These are phyloP conservation scores for Campylorhamphus procurvoides DNA, from an alignment of 2,113 vertebrate genomes.

Conservation along the genomic window DNA sequence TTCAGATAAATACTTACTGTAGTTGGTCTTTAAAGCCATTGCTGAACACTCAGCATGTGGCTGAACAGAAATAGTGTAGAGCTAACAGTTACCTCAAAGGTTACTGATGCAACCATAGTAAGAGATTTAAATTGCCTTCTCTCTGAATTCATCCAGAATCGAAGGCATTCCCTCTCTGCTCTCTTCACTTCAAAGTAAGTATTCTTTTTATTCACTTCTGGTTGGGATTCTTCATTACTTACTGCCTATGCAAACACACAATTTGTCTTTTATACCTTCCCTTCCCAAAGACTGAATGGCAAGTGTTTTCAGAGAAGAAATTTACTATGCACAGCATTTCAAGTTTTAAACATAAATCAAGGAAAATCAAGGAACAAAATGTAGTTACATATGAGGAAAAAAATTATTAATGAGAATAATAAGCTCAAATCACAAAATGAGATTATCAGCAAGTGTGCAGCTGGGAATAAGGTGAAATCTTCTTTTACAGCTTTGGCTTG, in stretches of 20 bases:
- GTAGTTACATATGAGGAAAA: not conserved
- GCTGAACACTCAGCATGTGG: not conserved
- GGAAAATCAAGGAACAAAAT: not conserved
- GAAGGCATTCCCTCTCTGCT: not conserved
- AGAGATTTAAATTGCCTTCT: not conserved
- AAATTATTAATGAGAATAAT: not conserved
- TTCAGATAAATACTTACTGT: not conserved
- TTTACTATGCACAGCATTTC: not conserved
- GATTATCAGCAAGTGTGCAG: not conserved
- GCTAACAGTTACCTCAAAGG: not conserved
- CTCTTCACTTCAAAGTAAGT: not conserved
- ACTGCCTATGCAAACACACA: not conserved
- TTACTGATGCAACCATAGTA: not conserved
- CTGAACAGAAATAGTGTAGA: not conserved
- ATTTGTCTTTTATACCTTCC: not conserved
- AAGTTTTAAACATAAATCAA: not conserved
- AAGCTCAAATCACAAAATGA: not conserved
- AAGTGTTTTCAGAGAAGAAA: not conserved
- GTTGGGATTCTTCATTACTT: not conserved
- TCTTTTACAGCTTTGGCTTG: conserved; percentile 59
- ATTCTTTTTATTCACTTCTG: not conserved
- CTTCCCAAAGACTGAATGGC: not conserved
- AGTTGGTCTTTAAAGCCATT: not conserved
- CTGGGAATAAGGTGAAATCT: not conserved
- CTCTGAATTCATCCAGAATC: not conserved